Percentiles rank a stretch among this genome's conserved stretches.
Conservation (phyloP, 2,888 invertebrate genomes). For the Junonia oenone region DNA sequence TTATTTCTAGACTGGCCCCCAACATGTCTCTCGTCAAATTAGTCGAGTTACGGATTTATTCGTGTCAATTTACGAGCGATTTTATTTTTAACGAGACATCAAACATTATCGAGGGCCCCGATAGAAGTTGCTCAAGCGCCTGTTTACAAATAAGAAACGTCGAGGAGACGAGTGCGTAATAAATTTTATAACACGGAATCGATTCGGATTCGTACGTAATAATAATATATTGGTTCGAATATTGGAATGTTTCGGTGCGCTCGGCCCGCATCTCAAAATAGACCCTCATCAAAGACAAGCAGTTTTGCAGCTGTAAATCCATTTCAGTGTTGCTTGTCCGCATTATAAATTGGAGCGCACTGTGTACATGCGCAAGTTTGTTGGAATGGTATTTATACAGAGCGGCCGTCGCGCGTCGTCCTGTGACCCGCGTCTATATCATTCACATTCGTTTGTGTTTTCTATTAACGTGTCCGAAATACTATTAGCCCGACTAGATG, state of each 20-base stretch:
- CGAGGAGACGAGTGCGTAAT: constrained; percentile 71
- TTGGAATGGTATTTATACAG: constrained; percentile 41
- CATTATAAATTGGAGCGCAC: constrained; percentile 73
- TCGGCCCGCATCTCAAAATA: constrained; percentile 73
- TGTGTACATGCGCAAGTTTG: constrained; percentile 39
- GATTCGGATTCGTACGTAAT: constrained; percentile 73
- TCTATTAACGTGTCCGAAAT: constrained; percentile 66
- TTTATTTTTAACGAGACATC: constrained; percentile 78
- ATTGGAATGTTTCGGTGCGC: constrained; percentile 75
- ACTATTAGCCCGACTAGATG: constrained; percentile 62
- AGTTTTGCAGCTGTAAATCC: constrained; percentile 79
- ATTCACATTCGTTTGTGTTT: constrained; percentile 60
- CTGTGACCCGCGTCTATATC: constrained; percentile 44
- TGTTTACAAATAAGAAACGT: constrained; percentile 76
- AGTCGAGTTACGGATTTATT: constrained; percentile 63
- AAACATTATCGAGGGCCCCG: constrained; percentile 69
- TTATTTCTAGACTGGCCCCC: constrained; percentile 62
- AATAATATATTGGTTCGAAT: constrained; percentile 76
- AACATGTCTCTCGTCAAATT: constrained; percentile 71
- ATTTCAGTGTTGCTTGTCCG: constrained; percentile 76
- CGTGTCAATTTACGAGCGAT: constrained; percentile 66
- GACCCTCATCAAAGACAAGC: constrained; percentile 79
- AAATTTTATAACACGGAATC: constrained; percentile 76
- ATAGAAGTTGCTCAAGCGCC: constrained; percentile 63
- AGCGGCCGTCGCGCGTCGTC: constrained; percentile 37